Evolutionary conservation across 2,113 vertebrate genomes (phyloP).

Genomic region (Pteruthius melanotis): DNA sequence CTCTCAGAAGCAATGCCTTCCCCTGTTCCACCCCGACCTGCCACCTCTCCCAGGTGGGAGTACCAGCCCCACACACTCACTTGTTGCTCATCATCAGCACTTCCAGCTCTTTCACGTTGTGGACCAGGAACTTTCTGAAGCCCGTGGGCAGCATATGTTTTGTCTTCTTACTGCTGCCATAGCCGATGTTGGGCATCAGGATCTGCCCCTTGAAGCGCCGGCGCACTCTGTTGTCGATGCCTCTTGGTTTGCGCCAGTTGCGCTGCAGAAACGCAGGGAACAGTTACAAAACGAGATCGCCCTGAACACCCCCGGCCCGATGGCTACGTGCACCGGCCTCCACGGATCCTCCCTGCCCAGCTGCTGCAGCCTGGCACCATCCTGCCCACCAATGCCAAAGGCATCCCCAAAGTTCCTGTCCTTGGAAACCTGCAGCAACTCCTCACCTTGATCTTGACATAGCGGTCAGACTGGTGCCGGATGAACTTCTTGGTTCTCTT

Average conservation of each 20-base stretch:
- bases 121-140: constrained; percentile 95
- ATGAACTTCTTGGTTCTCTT: constrained; percentile 99
- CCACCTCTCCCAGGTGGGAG: not conserved
- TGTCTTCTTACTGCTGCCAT: constrained; percentile 97
- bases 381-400: no score
- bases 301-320: accelerated
- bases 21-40: accelerated
- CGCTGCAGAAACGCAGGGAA: not conserved
- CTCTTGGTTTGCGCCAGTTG: constrained; percentile 97
- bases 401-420: accelerated
- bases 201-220: constrained; percentile 98
- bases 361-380: not conserved
- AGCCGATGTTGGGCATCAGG: constrained; percentile 98
- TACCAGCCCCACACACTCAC: constrained; percentile 67
- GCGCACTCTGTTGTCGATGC: constrained; percentile 96
- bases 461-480: constrained; percentile 94
- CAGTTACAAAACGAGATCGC: accelerated
- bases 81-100: constrained; percentile 99
- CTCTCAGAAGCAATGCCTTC: not conserved
- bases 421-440: accelerated
- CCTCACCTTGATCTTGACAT: constrained; percentile 94
- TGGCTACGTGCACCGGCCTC: accelerated
- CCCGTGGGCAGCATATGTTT: constrained; percentile 95
- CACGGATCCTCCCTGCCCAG: not conserved
- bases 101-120: constrained; percentile 95